These are phyloP conservation scores for Dinocampus coccinellae DNA, from an alignment of 2,888 invertebrate species.

Conservation along the genomic window DNA sequence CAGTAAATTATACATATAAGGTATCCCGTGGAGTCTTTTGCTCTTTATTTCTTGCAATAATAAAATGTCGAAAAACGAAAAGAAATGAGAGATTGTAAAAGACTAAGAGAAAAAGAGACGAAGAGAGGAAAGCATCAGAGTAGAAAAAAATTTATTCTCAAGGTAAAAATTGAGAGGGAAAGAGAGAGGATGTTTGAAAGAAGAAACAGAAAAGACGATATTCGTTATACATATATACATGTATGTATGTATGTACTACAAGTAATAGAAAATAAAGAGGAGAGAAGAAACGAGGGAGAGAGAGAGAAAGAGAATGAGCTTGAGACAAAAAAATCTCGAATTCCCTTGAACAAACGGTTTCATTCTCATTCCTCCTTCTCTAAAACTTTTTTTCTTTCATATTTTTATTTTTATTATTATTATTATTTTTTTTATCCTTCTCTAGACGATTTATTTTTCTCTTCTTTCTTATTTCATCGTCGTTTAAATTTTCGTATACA, in stretches of 20 bases:
- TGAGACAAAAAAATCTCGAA: slow-evolving; percentile 56
- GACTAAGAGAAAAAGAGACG: slow-evolving; percentile 20
- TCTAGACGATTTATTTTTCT: not conserved
- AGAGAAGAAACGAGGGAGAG: slow-evolving; percentile 28
- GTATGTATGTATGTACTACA: not conserved
- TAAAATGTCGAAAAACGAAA: slow-evolving; percentile 31
- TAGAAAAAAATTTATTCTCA: not conserved
- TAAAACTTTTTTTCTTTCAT: slow-evolving; percentile 14
- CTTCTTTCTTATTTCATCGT: slow-evolving; percentile 21
- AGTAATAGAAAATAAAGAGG: not conserved
- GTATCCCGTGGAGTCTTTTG: slow-evolving; percentile 32
- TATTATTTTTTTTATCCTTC: too few relatives aligned
- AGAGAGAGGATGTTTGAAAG: not conserved
- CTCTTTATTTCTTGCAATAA: slow-evolving; percentile 32
- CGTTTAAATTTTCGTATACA: slow-evolving; percentile 10
- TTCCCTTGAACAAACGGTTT: slow-evolving; percentile 50
- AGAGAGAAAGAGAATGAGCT: slow-evolving; percentile 40
- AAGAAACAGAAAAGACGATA: slow-evolving; percentile 1
- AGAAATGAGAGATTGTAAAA: too few relatives aligned
- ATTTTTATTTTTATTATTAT: slow-evolving; percentile 7
- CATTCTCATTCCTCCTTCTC: slow-evolving; percentile 16
- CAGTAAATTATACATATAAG: slow-evolving; percentile 40
- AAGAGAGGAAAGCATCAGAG: slow-evolving; percentile 32
- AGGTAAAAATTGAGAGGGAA: too few relatives aligned
- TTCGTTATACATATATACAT: slow-evolving; percentile 23